phyloP scores from a whole-genome alignment of 53 echinoderm and acorn worm genomes.

The Mesocentrotus franciscanus region DNA sequence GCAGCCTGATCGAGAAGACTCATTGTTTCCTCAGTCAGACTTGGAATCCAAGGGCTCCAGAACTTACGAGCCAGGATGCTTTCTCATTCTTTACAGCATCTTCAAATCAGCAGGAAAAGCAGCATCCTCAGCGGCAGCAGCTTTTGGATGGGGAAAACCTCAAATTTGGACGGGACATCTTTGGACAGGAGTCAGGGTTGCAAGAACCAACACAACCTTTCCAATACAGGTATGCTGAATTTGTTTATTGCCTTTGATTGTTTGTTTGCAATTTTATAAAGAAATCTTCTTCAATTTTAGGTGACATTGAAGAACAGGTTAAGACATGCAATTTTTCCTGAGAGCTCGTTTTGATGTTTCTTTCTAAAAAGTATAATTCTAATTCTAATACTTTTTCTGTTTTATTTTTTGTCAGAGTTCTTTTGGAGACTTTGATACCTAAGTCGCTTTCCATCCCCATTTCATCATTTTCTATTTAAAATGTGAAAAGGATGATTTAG shows the following conservation, averaged over 20 bases:
- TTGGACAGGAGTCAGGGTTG: constrained; percentile 40
- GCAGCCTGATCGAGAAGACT: neutral
- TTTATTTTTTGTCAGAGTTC: no score
- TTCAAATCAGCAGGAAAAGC: constrained; percentile 2
- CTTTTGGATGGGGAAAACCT: neutral
- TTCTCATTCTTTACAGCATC: constrained; percentile 28
- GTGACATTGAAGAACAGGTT: neutral
- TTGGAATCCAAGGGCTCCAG: neutral
- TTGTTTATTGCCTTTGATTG: neutral
- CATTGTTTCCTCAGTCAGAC: constrained; percentile 29
- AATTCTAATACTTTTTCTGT: no score
- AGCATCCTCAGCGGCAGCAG: neutral
- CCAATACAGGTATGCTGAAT: constrained; percentile 43
- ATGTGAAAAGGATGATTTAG: no score
- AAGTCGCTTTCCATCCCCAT: no score
- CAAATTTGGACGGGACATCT: constrained; percentile 39
- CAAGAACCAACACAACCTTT: constrained; percentile 41
- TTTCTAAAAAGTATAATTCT: no score
- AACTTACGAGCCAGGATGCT: constrained; percentile 6
- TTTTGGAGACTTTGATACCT: no score
- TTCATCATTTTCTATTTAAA: no score
- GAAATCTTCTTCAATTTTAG: neutral
- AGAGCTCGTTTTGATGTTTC: neutral
- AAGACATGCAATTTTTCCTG: neutral
- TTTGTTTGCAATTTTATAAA: no score